Evolutionary conservation across 2,113 vertebrate genomes (phyloP).

Genomic region (Spea multiplicata): DNA sequence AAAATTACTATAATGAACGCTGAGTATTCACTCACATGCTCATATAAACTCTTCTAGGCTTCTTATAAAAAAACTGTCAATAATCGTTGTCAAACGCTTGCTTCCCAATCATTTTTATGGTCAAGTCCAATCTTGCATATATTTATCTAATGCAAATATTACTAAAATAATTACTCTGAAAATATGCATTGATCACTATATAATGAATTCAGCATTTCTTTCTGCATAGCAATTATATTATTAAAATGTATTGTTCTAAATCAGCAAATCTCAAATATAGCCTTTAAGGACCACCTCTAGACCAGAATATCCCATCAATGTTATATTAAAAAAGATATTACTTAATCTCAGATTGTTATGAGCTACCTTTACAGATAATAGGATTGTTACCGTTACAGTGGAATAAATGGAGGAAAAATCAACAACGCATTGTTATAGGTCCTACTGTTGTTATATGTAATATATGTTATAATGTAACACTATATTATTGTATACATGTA

Average conservation of each 20-base stretch:
- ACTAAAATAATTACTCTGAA: no score
- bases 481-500: neutral
- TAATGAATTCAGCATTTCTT: no score
- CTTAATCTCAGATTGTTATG: neutral
- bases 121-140: no score
- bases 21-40: no score
- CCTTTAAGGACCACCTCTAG: neutral
- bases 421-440: neutral
- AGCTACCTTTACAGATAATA: neutral
- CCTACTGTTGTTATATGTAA: neutral
- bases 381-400: neutral
- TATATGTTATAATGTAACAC: no score
- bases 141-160: no score
- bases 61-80: no score
- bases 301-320: neutral
- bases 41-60: no score
- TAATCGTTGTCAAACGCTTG: no score
- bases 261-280: neutral
- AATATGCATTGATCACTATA: no score
- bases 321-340: neutral
- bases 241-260: neutral
- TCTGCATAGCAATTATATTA: neutral
- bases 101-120: no score
- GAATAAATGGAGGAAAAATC: neutral
- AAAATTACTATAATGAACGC: no score